phyloP scores from a whole-genome alignment of 2,113 vertebrate species.

The Leucopsar rothschildi region DNA sequence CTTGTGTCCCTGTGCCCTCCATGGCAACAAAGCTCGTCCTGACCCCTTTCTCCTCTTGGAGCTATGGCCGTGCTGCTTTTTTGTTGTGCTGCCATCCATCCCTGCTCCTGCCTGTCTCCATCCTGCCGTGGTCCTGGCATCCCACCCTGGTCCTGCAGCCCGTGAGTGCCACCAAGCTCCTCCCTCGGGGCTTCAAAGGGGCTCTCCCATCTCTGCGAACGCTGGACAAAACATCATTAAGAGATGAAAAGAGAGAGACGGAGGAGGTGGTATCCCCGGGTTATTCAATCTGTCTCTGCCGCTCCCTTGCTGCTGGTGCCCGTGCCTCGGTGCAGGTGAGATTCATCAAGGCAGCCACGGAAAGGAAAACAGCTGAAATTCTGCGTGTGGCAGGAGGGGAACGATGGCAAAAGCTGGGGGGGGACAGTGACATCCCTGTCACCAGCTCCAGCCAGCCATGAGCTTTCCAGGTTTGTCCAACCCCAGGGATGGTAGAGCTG shows the following conservation, averaged over 20 bases:
- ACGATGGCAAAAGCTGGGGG: rapidly evolving
- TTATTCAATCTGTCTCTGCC: neutral
- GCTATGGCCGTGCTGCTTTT: neutral
- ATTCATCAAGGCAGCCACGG: neutral
- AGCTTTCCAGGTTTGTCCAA: neutral
- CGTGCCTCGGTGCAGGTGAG: neutral
- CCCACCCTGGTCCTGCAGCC: neutral
- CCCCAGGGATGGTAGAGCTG: rapidly evolving
- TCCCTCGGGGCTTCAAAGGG: neutral
- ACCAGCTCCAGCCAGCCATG: rapidly evolving
- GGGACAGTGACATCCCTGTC: neutral
- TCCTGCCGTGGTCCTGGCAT: neutral
- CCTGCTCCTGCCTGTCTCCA: neutral
- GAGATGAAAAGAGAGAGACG: neutral
- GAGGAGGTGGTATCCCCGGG: neutral
- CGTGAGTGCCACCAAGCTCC: neutral
- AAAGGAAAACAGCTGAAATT: neutral
- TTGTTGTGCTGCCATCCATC: slow-evolving; percentile 34
- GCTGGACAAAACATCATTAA: neutral
- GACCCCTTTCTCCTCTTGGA: neutral
- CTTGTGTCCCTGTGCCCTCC: neutral
- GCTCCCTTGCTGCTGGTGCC: neutral
- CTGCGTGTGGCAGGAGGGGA: neutral
- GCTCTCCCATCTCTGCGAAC: neutral
- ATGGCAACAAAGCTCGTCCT: neutral